Evolutionary conservation across 2,113 vertebrate species (phyloP).

Genomic region (Crotalus viridis): DNA sequence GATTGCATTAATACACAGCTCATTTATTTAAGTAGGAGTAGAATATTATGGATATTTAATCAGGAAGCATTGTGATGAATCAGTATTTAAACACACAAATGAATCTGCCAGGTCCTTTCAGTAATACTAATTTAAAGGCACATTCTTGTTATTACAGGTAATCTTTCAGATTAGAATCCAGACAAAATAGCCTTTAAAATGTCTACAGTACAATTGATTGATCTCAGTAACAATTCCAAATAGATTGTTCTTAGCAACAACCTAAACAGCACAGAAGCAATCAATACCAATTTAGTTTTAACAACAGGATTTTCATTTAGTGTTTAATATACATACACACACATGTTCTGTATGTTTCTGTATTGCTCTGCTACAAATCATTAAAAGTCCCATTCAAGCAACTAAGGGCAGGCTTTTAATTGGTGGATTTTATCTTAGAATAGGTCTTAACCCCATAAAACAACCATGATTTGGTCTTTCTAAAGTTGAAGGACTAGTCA

Average conservation of each 20-base stretch:
- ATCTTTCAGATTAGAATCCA: constrained; percentile 1
- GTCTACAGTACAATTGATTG: neutral
- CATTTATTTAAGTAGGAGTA: constrained; percentile 16
- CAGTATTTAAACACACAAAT: constrained; percentile 10
- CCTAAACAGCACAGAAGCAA: neutral
- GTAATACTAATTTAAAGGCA: neutral
- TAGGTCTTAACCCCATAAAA: neutral
- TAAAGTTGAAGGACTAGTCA: neutral
- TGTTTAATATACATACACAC: neutral
- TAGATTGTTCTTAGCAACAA: neutral
- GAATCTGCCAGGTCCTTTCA: neutral
- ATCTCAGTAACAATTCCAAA: neutral
- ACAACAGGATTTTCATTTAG: neutral
- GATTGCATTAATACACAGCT: constrained; percentile 31
- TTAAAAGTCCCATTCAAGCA: neutral
- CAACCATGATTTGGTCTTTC: neutral
- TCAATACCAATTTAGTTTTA: neutral
- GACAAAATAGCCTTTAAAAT: neutral
- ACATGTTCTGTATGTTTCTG: neutral
- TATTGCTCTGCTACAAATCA: neutral
- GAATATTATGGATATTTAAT: constrained; percentile 17
- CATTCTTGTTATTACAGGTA: neutral
- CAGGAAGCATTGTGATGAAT: constrained; percentile 33
- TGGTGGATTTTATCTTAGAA: neutral
- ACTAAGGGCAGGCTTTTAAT: neutral